A percentile compares a stretch with the other conserved stretches of the same genome.
Evolutionary conservation across 2,797 vertebrate genomes (phyloP).

Genomic region (Protonibea diacanthus): DNA sequence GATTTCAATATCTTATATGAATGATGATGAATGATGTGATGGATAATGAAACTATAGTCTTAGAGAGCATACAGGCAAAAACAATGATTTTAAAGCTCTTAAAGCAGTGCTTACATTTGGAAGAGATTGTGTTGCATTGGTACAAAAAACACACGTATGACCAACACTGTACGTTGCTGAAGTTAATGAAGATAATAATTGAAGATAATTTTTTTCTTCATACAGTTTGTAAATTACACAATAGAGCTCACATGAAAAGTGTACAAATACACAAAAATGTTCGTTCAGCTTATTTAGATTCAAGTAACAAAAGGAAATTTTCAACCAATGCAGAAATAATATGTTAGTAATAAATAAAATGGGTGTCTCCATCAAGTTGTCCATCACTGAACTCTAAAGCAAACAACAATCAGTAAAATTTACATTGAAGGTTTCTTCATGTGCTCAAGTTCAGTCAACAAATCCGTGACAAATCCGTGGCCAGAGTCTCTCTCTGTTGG

Average conservation of each 20-base stretch:
- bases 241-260: background rate
- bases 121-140: background rate
- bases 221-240: conserved; percentile 12
- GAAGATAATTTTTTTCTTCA: background rate
- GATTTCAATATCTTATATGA: conserved; percentile 14
- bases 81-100: background rate
- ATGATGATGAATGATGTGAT: conserved; percentile 9
- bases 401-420: conserved; percentile 15
- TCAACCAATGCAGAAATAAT: conserved; percentile 20
- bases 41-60: conserved; percentile 28
- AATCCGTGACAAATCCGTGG: conserved; percentile 15
- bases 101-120: conserved; percentile 33
- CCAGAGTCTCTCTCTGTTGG: conserved; percentile 16
- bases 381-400: conserved; percentile 13
- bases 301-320: conserved; percentile 33
- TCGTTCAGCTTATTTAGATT: conserved; percentile 14
- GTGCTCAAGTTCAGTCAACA: conserved; percentile 23
- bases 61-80: background rate
- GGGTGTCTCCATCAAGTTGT: conserved; percentile 16
- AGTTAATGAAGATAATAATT: too few relatives aligned
- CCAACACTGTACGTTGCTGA: conserved; percentile 10
- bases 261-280: conserved; percentile 28
- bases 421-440: conserved; percentile 24
- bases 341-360: conserved; percentile 32
- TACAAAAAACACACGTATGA: background rate